Evolutionary conservation across 2,888 invertebrate genomes (phyloP), one percentile per base, ranked within the genome.

Genomic region (Ormia ochracea): DNA sequence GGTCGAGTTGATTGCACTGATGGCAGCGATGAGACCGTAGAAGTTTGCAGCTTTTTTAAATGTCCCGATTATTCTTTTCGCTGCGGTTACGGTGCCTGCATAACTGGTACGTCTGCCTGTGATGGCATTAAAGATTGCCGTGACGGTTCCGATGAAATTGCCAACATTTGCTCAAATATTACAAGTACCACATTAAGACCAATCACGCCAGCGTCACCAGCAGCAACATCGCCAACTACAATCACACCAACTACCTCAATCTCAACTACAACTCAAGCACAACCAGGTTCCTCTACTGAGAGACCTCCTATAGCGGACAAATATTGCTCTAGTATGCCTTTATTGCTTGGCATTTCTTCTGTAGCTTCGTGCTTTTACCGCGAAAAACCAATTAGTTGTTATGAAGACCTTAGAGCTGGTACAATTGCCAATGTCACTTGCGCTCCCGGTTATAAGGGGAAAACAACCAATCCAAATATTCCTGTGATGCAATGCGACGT

Each of bases 21-120:
- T 82, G 87, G 85, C 1, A 85, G 87, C 0, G 89, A 89, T 76
- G 89, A 89, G 70, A 87, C 85, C 0, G 17, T 89, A 86, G 74
- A 82, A 84, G 14, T 79, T 82, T 73, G 77, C 72, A 23, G 75
- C 50, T 76, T 76, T 21, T 26, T 82, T 6, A 74, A 84, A 80
- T 87, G 87, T 69, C 85, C 85, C 2, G 10, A 63, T 1, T 85
- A 80, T 77, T 83, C 84, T n/a, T 86, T 86, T 77, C 84, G 83
- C 1, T 87, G 87, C 52, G 84, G 84, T 6, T 86, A 86, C 69
- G 87, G 87, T 6, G 86, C 84, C 5, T 87, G 87, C 12, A 75
- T 87, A 19, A 58, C 56, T 3, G 82, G 77, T 0, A 41, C 48
- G 4, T 80, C 81, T 4, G 82, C 76, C 36, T 86, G 86, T 48